Base-by-base conservation (phyloP, 2,113 vertebrate species). In the Sorex araneus region DNA sequence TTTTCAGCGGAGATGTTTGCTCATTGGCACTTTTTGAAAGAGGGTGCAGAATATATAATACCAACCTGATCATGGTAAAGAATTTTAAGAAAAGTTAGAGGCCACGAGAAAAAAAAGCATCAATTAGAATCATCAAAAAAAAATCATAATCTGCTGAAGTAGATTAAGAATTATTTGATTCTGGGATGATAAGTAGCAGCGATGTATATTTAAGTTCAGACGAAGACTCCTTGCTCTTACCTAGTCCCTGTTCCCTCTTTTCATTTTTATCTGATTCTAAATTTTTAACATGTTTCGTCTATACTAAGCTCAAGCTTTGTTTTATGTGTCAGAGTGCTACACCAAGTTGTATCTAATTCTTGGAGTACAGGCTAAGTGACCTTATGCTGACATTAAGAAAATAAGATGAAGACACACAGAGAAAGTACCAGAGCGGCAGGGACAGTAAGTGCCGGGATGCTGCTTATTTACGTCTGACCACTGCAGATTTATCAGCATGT, bases 371-470 rank as follows among this genome's bases (percentile, higher is more conserved):
- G 25, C 13, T 66, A 66, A 70, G 34, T 87, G 94, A 86, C 93
- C 74, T 95, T 87, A 73, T 79, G 30, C 47, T 89, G 89, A 78
- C 73, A 84, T 84, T 90, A 87, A 80, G 69, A 86, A 90, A 90
- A 77, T 82, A n/a, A 92, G 66, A 85, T 32, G 34, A 96, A 71
- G 50, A 89, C 67, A 28, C 47, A 47, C 28, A 23, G 73, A 36
- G 63, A 47, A n/a, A 69, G 27, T 23, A 1, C 64, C 3, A 3
- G 28, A 5, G 71, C n/a, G 66, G 30, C 67, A n/a, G 21, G 13
- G 80, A 73, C 40, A 8, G 64, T 67, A 64, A 87, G 28, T n/a
- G 63, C 47, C 69, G 47, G 0, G 28, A n/a, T 81, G 40, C 63
- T 54, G 70, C 81, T 78, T 85, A 6, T 66, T 75, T 77, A 16